A percentile compares a stretch with the other conserved stretches of the same genome.
Evolutionary conservation across 2,797 vertebrate genomes (phyloP).

Genomic region (Adelosebastes latens): DNA sequence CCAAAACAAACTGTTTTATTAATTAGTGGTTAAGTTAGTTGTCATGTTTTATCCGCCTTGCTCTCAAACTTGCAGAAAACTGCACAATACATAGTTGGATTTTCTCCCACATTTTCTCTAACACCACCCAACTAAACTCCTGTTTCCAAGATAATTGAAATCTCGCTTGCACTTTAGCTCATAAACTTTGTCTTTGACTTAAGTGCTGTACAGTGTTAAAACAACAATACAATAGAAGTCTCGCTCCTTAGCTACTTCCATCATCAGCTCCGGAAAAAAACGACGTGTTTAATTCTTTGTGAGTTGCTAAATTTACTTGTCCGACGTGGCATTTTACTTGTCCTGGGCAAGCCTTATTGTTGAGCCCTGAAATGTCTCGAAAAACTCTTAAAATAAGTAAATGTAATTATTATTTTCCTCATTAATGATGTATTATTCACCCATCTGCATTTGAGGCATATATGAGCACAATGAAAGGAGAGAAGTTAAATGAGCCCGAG

Average conservation of each 20-base stretch:
- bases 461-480: neutral
- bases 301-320: too few relatives aligned
- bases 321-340: too few relatives aligned
- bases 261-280: too few relatives aligned
- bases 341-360: too few relatives aligned
- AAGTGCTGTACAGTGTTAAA: too few relatives aligned
- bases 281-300: too few relatives aligned
- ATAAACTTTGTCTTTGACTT: neutral
- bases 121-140: neutral
- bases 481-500: neutral
- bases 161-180: neutral
- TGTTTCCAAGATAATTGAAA: neutral
- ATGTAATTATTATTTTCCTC: neutral
- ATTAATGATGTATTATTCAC: neutral
- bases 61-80: neutral
- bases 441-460: neutral
- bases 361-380: too few relatives aligned
- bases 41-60: neutral
- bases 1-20: neutral
- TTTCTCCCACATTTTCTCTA: too few relatives aligned
- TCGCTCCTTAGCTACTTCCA: too few relatives aligned
- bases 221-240: too few relatives aligned
- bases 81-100: neutral
- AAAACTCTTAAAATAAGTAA: neutral
- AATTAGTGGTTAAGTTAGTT: neutral